Percentiles rank a stretch among this genome's conserved stretches.
phyloP scores from a whole-genome alignment of 2,797 vertebrate species.

The Cirrhinus mrigala region DNA sequence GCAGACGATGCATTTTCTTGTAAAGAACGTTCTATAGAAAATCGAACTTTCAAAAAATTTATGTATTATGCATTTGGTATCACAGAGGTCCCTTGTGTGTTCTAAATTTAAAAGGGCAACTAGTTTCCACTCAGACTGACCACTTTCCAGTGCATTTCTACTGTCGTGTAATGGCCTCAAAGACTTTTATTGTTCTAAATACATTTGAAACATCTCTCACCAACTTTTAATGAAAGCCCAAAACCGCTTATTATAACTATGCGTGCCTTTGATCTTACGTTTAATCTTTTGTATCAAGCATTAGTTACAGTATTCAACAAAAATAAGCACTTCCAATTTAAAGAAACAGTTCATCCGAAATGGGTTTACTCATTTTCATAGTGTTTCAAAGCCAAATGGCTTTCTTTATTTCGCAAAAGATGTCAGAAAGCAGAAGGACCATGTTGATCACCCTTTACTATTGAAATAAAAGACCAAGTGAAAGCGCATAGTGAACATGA shows the following conservation, averaged over 20 bases:
- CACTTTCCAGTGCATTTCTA: constrained; percentile 53
- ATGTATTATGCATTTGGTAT: constrained; percentile 59
- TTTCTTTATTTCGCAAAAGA: background rate
- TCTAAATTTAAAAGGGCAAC: constrained; percentile 52
- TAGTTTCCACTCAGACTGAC: constrained; percentile 40
- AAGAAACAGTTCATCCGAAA: background rate
- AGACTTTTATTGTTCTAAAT: constrained; percentile 44
- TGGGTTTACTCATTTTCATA: background rate
- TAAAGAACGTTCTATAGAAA: constrained; percentile 13
- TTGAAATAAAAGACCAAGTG: background rate
- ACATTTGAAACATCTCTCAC: constrained; percentile 32
- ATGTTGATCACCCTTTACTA: background rate
- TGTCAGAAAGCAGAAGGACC: background rate
- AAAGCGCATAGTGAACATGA: background rate
- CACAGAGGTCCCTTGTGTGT: constrained; percentile 58
- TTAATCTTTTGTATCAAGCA: background rate
- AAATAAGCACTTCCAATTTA: background rate
- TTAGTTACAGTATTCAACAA: background rate
- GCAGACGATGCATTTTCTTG: constrained; percentile 41
- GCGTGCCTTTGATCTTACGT: background rate
- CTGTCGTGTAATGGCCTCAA: constrained; percentile 24
- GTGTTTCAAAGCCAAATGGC: background rate
- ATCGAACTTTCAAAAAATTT: constrained; percentile 26
- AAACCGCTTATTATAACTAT: background rate
- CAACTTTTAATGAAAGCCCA: constrained; percentile 9